Evolutionary conservation across 1,140 invertebrate genomes (phyloP).

Genomic region (Sycophila sp.): DNA sequence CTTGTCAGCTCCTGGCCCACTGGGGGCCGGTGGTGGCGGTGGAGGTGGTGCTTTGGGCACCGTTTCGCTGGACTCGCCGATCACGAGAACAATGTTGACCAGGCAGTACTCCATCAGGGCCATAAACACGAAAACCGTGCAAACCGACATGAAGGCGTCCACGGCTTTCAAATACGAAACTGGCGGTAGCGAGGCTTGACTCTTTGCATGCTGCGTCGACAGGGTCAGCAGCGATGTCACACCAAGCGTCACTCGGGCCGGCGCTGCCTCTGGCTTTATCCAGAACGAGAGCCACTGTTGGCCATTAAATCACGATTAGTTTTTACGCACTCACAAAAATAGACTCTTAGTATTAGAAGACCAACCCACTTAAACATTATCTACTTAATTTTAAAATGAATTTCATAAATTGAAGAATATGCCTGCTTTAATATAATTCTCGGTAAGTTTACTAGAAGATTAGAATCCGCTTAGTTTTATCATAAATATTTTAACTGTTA

Average conservation of each 20-base stretch:
- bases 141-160: slow-evolving; percentile 91
- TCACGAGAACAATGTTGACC: slow-evolving; percentile 88
- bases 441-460: no score
- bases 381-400: no score
- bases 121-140: slow-evolving; percentile 92
- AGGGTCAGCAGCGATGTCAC: slow-evolving; percentile 90
- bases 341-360: neutral
- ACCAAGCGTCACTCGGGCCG: slow-evolving; percentile 87
- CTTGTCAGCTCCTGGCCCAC: slow-evolving; percentile 57
- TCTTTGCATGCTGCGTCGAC: slow-evolving; percentile 91
- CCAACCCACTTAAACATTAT: no score
- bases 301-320: neutral
- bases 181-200: slow-evolving; percentile 86
- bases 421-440: no score
- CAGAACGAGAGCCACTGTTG: slow-evolving; percentile 89
- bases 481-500: no score
- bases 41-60: slow-evolving; percentile 56
- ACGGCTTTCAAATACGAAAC: slow-evolving; percentile 92
- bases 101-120: slow-evolving; percentile 94
- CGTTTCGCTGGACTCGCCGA: slow-evolving; percentile 71
- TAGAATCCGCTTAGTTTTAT: no score
- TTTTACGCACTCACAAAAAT: neutral
- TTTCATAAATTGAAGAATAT: no score
- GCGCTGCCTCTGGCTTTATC: slow-evolving; percentile 91
- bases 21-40: slow-evolving; percentile 48